Percentiles rank a stretch among this genome's conserved stretches.
phyloP scores from a whole-genome alignment of 2,113 vertebrate genomes.

The Callaeas wilsoni region DNA sequence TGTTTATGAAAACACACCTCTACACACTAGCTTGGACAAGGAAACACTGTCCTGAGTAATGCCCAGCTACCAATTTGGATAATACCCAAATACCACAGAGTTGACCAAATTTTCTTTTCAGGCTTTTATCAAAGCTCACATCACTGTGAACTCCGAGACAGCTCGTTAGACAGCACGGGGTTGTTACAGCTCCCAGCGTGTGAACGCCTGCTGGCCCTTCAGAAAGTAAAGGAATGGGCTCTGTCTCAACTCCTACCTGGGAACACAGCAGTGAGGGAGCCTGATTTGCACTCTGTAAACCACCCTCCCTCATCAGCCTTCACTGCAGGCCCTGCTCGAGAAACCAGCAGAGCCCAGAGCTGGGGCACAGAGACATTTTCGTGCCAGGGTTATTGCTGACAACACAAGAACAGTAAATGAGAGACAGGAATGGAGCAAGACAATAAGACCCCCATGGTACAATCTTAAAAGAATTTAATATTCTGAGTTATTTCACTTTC shows the following conservation, averaged over 20 bases:
- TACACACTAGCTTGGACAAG: background rate
- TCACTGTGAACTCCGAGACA: background rate
- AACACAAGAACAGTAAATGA: constrained; percentile 44
- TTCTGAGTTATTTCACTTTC: constrained; percentile 59
- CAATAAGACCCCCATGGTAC: constrained; percentile 7
- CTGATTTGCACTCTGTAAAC: background rate
- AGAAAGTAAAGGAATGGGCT: background rate
- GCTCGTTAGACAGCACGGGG: background rate
- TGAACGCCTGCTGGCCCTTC: background rate
- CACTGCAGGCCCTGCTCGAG: background rate
- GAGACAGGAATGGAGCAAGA: constrained; percentile 22
- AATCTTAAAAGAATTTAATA: constrained; percentile 56
- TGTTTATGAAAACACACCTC: background rate
- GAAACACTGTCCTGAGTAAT: background rate
- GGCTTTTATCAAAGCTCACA: background rate
- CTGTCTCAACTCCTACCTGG: background rate
- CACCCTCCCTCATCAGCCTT: background rate
- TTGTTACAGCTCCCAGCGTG: background rate
- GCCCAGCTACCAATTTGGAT: background rate
- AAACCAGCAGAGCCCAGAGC: background rate
- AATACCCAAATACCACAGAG: background rate
- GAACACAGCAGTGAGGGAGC: background rate
- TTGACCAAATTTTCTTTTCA: background rate
- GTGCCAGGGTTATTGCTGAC: constrained; percentile 29
- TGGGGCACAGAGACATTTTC: background rate